Percentiles rank a stretch among this genome's conserved stretches.
Conservation (phyloP, 2,797 vertebrate genomes). For the Serranus cabrilla region DNA sequence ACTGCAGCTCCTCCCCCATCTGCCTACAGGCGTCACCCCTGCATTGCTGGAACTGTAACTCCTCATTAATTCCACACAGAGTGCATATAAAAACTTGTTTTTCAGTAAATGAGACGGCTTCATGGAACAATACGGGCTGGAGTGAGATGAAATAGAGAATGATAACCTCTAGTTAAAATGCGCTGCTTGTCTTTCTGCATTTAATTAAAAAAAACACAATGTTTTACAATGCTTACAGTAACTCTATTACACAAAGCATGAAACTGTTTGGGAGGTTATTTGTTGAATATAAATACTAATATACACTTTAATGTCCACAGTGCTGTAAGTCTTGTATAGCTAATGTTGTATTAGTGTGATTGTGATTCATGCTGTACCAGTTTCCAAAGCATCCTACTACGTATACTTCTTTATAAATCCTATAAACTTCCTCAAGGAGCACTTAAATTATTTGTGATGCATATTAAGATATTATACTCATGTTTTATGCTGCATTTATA, state of each 20-base stretch:
- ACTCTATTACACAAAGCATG: neutral
- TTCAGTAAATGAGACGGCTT: constrained; percentile 46
- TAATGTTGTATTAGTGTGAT: neutral
- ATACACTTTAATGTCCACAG: neutral
- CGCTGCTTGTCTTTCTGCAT: constrained; percentile 2
- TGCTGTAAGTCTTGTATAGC: neutral
- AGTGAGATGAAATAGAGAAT: constrained; percentile 35
- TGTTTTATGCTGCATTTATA: constrained; percentile 2
- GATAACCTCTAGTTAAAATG: constrained; percentile 11
- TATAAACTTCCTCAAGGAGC: neutral
- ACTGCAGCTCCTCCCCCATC: constrained; percentile 32
- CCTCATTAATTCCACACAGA: constrained; percentile 63
- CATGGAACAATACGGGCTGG: constrained; percentile 18
- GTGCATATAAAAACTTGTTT: constrained; percentile 45
- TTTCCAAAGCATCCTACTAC: neutral
- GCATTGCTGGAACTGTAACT: constrained; percentile 49
- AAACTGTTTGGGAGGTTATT: neutral
- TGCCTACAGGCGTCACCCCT: constrained; percentile 28
- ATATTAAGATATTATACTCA: constrained; percentile 3
- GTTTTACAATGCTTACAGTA: constrained; percentile 11
- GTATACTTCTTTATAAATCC: neutral
- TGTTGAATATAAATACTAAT: neutral
- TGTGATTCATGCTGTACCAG: neutral
- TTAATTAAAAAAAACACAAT: neutral
- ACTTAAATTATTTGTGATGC: neutral